phyloP scores from a whole-genome alignment of 1,140 invertebrate species.

The Diabrotica undecimpunctata region DNA sequence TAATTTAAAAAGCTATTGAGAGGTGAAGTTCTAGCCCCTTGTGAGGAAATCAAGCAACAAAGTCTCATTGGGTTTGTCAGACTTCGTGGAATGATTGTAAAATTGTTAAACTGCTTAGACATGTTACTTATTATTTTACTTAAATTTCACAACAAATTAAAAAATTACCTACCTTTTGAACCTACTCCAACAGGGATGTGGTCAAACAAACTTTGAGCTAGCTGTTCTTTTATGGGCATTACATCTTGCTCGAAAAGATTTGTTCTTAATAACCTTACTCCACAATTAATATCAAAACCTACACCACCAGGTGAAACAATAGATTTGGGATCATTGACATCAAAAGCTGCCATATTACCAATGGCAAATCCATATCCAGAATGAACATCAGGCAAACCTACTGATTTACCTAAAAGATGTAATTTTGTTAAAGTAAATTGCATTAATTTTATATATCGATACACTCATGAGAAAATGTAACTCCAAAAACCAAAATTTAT shows the following conservation, averaged over 20 bases:
- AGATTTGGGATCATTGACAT: conserved; percentile 86
- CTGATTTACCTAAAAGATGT: conserved; percentile 49
- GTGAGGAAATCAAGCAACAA: no score
- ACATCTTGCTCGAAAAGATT: conserved; percentile 96
- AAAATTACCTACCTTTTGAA: conserved; percentile 67
- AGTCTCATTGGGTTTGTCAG: no score
- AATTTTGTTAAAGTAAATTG: background rate
- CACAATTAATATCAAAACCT: conserved; percentile 34
- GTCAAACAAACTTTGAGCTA: conserved; percentile 98
- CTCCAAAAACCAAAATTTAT: no score
- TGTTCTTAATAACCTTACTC: conserved; percentile 74
- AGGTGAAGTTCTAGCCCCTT: no score
- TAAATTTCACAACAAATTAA: no score
- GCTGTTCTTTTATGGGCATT: conserved; percentile 91
- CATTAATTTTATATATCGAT: no score
- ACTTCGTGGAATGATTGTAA: no score
- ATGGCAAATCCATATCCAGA: conserved; percentile 99
- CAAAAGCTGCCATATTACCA: conserved; percentile 99
- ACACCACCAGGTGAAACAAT: conserved; percentile 85
- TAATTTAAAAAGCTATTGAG: no score
- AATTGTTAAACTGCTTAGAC: no score
- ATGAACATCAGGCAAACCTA: conserved; percentile 96
- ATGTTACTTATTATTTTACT: no score
- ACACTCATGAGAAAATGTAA: no score
- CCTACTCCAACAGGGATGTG: conserved; percentile 99